Base-by-base conservation (phyloP, 2,888 invertebrate genomes). In the Tachina fera region DNA sequence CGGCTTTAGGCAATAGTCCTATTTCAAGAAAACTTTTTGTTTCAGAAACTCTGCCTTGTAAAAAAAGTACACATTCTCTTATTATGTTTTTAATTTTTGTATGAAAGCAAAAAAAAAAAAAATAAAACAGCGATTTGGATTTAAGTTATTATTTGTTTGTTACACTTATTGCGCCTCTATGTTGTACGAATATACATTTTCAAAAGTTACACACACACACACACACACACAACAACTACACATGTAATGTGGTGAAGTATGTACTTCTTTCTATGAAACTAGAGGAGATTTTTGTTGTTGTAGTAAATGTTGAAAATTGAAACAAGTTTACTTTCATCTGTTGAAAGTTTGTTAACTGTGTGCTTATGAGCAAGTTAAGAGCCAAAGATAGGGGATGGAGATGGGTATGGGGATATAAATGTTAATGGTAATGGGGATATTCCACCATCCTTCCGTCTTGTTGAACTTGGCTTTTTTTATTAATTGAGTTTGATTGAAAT, bases 11-110 rank as follows among this genome's bases (percentile, higher is more conserved):
- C 14, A 53, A 53, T 19, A 53, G 9, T 16, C 3, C 11, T 4
- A 9, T 11, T 9, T 60, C 16, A n/a, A 19, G 6, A 0, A 22
- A 8, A 14, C 9, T 31, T 4, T 10, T 13, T 14, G 41, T 22
- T 81, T 75, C 1, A 19, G 81, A 81, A 67, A 19, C 75, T 19
- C 81, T 81, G 74, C 45, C 31, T 61, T 60, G 11, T n/a, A 60
- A 56, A n/a, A n/a, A n/a, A n/a, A 61, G 65, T 61, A 63, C 39
- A 79, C 86, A 86, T 86, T 86, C 86, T 86, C 86, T 86, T 83
- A 76, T 86, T 76, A 61, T 76, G 61, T 79, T 71, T 86, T 71
- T 49, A 19, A 47, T 31, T 76, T 70, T 70, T 61, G 14, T 68
- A 67, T 19, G 22, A 77, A 43, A 31, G 16, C n/a, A n/a, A n/a